These are phyloP conservation scores for Drosophila ustulata DNA, from an alignment of 2,888 invertebrate species.

Conservation along the genomic window DNA sequence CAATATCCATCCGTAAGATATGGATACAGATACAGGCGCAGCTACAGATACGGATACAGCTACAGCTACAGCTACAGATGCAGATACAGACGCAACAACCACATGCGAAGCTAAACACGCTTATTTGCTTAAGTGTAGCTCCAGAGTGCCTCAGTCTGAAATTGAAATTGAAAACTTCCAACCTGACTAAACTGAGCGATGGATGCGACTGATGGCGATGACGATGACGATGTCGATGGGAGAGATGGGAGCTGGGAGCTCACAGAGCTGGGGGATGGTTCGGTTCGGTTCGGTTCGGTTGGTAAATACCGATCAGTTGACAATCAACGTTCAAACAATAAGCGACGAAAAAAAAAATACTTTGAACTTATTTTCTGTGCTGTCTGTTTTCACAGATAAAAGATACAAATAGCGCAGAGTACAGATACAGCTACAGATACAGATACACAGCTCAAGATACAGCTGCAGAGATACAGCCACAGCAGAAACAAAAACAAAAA, in stretches of 20 bases:
- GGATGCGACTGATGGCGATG: slow-evolving; percentile 6
- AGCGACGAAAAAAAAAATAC: slow-evolving; percentile 42
- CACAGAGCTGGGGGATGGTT: not conserved
- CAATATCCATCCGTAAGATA: slow-evolving; percentile 47
- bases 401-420: slow-evolving; percentile 51
- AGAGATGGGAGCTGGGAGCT: not conserved
- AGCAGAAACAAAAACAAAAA: not conserved
- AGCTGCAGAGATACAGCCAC: slow-evolving; percentile 2
- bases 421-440: slow-evolving; percentile 36
- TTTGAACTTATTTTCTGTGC: slow-evolving; percentile 19
- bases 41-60: slow-evolving; percentile 24
- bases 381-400: slow-evolving; percentile 66
- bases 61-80: slow-evolving; percentile 29
- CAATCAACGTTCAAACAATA: slow-evolving; percentile 77
- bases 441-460: slow-evolving; percentile 15
- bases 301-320: slow-evolving; percentile 69
- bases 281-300: slow-evolving; percentile 17
- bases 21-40: slow-evolving; percentile 33
- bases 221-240: not conserved
- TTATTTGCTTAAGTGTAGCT: slow-evolving; percentile 80
- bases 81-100: slow-evolving; percentile 34
- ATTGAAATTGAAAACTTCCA: slow-evolving; percentile 70
- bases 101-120: slow-evolving; percentile 66
- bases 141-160: slow-evolving; percentile 40
- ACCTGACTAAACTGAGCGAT: slow-evolving; percentile 20